Conservation (phyloP, 1,140 invertebrate genomes). For the Spodoptera litura region DNA sequence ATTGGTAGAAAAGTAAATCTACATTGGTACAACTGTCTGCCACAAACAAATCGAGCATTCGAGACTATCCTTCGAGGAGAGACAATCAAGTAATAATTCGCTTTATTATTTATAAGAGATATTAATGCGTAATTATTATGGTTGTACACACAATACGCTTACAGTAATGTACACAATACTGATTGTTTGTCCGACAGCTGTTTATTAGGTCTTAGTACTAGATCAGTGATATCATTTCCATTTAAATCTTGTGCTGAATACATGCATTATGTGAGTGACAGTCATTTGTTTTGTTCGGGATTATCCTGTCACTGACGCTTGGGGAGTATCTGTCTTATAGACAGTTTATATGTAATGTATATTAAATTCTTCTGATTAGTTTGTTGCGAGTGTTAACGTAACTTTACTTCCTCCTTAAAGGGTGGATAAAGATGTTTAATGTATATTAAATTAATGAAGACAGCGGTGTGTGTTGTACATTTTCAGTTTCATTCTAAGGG, state of each 20-base stretch:
- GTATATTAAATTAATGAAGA: no score
- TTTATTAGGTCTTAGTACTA: background rate
- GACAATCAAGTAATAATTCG: background rate
- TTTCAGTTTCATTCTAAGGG: no score
- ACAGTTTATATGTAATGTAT: background rate
- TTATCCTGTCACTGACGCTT: background rate
- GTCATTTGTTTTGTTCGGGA: slow-evolving; percentile 1
- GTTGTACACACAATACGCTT: background rate
- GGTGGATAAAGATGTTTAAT: no score
- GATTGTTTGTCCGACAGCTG: slow-evolving; percentile 5
- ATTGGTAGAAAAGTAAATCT: no score
- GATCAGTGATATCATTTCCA: slow-evolving; percentile 19
- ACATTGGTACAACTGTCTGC: no score
- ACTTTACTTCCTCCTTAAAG: no score
- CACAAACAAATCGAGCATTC: no score
- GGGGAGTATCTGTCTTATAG: background rate
- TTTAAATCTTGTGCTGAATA: slow-evolving; percentile 11
- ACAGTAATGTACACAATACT: slow-evolving; percentile 14
- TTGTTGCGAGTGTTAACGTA: no score
- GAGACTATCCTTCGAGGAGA: background rate
- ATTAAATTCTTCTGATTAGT: no score
- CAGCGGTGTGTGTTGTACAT: no score
- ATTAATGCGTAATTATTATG: slow-evolving; percentile 14
- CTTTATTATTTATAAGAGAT: background rate
- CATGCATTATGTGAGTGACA: slow-evolving; percentile 23